Conservation (phyloP, 37 sponge, comb jelly and placozoan species). For the Axinella damicornis region DNA sequence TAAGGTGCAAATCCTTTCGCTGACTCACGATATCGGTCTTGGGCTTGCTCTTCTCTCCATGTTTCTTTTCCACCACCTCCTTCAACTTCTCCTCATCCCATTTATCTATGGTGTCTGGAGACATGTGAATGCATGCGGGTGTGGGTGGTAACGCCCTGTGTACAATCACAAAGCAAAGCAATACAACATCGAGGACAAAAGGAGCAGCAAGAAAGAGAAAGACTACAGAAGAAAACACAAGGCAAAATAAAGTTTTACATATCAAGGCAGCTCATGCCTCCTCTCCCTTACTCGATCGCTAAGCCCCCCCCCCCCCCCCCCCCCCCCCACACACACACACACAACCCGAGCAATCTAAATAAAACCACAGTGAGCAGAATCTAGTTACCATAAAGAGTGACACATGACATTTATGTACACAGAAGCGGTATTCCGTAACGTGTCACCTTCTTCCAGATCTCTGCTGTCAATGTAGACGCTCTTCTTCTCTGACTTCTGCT, state of each 20-base stretch:
- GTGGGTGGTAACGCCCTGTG: no score
- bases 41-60: slow-evolving; percentile 78
- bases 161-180: no score
- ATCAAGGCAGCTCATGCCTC: no score
- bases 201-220: no score
- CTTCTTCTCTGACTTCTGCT: slow-evolving; percentile 90
- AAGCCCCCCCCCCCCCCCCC: no score
- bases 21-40: slow-evolving; percentile 81
- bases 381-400: not conserved
- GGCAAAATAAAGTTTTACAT: no score
- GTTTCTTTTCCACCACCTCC: slow-evolving; percentile 93
- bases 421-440: not conserved
- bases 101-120: slow-evolving; percentile 90
- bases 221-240: no score
- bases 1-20: no score
- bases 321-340: no score
- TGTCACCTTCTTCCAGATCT: slow-evolving; percentile 72
- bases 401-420: slow-evolving; percentile 10
- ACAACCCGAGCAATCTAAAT: no score
- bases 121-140: not conserved
- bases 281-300: no score
- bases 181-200: no score
- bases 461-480: slow-evolving; percentile 94
- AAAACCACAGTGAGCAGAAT: not conserved
- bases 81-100: slow-evolving; percentile 98